Percentiles rank a stretch among this genome's conserved stretches.
Evolutionary conservation across 1,140 invertebrate species (phyloP).

Genomic region (Geopemphigus sp.): DNA sequence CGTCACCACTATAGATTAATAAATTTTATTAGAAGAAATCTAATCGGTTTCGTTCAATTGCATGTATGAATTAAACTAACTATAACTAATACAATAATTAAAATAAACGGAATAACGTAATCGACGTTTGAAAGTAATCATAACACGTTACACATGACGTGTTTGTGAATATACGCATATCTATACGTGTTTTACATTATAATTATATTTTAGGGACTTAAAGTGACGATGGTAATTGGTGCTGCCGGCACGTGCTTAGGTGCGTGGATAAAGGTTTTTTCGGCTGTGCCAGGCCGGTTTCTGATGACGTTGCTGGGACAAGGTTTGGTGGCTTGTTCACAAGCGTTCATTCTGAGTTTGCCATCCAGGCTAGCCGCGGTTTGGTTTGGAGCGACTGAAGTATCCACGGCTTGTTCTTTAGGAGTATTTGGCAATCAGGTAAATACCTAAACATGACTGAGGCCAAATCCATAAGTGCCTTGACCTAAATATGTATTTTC

Average conservation of each 20-base stretch:
- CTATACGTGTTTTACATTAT: too few species aligned
- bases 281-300: constrained; percentile 76
- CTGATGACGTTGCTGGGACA: constrained; percentile 86
- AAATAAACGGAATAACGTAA: too few species aligned
- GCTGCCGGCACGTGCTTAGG: constrained; percentile 83
- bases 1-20: too few species aligned
- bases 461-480: not conserved
- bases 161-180: too few species aligned
- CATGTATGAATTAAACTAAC: too few species aligned
- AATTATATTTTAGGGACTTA: constrained; percentile 68
- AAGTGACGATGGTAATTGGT: constrained; percentile 79
- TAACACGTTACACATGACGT: too few species aligned
- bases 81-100: too few species aligned
- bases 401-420: constrained; percentile 93
- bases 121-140: too few species aligned
- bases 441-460: constrained; percentile 52
- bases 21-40: too few species aligned
- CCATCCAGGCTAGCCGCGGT: constrained; percentile 91
- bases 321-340: constrained; percentile 78
- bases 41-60: too few species aligned
- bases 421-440: constrained; percentile 99
- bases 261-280: constrained; percentile 91
- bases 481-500: too few species aligned
- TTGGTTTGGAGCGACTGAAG: constrained; percentile 94
- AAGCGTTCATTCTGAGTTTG: constrained; percentile 88